These are phyloP conservation scores for Hassar affinis DNA, from an alignment of 2,113 vertebrate species.

Conservation along the genomic window DNA sequence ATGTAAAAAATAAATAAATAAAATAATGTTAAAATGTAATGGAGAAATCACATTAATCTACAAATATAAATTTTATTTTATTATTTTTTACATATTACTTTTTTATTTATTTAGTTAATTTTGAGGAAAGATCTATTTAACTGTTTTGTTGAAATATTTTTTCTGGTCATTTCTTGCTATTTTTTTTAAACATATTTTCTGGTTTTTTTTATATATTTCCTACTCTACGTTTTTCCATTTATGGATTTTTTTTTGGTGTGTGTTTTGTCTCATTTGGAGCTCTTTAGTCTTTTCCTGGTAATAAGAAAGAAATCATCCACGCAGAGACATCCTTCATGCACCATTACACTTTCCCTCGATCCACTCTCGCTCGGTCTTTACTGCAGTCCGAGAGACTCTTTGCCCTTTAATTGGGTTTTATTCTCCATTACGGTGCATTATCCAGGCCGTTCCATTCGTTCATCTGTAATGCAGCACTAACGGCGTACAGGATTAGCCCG, in stretches of 20 bases:
- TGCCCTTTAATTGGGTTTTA: constrained; percentile 41
- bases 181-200: not conserved
- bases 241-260: not conserved
- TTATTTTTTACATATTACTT: too few relatives aligned
- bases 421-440: constrained; percentile 53
- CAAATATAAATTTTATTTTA: too few relatives aligned
- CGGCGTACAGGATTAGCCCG: constrained; percentile 17
- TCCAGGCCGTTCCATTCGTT: constrained; percentile 4
- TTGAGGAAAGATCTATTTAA: too few relatives aligned
- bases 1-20: too few relatives aligned
- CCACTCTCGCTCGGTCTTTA: constrained; percentile 7
- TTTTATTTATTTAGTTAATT: too few relatives aligned
- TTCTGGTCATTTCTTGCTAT: not conserved
- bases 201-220: not conserved
- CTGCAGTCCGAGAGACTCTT: constrained; percentile 22
- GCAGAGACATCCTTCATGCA: constrained; percentile 5
- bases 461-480: constrained; percentile 1
- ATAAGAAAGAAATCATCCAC: constrained; percentile 2
- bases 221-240: not conserved
- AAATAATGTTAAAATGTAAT: too few relatives aligned
- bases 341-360: constrained; percentile 9
- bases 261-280: not conserved
- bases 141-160: not conserved
- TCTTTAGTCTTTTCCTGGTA: not conserved
- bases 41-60: too few relatives aligned